Percentiles rank a stretch among this genome's conserved stretches.
These are phyloP conservation scores for Daphoenositta chrysoptera DNA, from an alignment of 2,113 vertebrate species.

Conservation along the genomic window DNA sequence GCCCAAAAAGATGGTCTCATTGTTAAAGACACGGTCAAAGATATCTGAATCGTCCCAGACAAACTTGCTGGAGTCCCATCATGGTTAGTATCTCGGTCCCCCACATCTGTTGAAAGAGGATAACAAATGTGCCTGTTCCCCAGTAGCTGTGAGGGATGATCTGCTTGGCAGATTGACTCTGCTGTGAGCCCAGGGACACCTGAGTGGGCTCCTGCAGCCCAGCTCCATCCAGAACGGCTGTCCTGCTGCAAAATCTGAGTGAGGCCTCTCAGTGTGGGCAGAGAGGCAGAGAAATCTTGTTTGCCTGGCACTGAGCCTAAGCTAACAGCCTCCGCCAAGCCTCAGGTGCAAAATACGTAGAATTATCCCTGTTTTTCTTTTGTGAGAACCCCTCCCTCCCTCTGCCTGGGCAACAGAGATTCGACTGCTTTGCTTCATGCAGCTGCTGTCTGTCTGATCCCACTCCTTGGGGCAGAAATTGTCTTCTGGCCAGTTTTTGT, in stretches of 20 bases:
- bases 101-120: background rate
- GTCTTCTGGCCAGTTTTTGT: background rate
- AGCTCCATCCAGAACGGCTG: background rate
- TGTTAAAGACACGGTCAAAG: background rate
- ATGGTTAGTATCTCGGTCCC: background rate
- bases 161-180: background rate
- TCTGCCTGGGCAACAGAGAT: background rate
- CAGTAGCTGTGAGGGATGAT: background rate
- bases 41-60: conserved; percentile 11
- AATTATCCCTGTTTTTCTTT: background rate
- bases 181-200: background rate
- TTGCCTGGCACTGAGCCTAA: conserved; percentile 23
- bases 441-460: background rate
- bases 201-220: background rate
- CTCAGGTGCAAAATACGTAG: background rate
- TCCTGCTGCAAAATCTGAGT: background rate
- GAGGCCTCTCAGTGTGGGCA: background rate
- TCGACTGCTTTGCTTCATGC: background rate
- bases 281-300: background rate
- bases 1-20: background rate
- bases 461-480: background rate
- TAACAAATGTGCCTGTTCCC: background rate
- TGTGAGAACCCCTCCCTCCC: background rate
- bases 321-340: conserved; percentile 19
- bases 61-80: background rate